Base-by-base conservation (phyloP, 1,140 invertebrate genomes). In the Bemisia tabaci region DNA sequence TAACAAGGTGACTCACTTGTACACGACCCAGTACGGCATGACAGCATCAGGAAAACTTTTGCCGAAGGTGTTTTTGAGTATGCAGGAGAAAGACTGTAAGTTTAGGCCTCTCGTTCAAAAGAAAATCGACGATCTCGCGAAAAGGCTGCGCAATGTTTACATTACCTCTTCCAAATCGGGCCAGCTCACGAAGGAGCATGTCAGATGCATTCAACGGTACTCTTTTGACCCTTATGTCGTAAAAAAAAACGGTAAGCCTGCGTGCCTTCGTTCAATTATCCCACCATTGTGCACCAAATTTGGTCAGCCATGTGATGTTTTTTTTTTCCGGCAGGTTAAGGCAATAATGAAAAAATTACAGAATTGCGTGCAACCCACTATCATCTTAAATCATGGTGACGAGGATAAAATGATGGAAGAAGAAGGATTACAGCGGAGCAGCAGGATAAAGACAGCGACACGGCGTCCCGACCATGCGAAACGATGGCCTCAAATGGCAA, bases 1-100 rank as follows among this genome's bases (percentile, higher is more conserved):
- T n/a, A 68, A 68, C 63, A 71, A 72, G 62, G 64, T 69, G 1
- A 71, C 70, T 2, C 71, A 71, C 67, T 68, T 64, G 17, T 72
- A 72, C 27, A 72, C 68, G 1, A 68, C 71, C 61, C 68, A 72
- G 63, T 72, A 72, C 68, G 23, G 68, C 11, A 22, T 72, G 0
- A 71, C 68, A 1, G 22, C 68, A 2, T 68, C 71, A 21, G 71
- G 70, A n/a, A 63, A 66, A 63, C 22, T 72, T n/a, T 62, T 72
- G 2, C 71, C 67, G 1, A 48, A 60, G 21, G 61, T 62, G 21
- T 62, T 62, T 62, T 24, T 22, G 60, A 70, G 67, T 33, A 12
- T 70, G 26, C 67, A 71, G 58, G 65, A 71, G 22, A 1, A 9
- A 17, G 25, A 22, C 22, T 2, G 24, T 5, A 12, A 62, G 21